phyloP scores from a whole-genome alignment of 1,140 invertebrate genomes.

The Heliconius congener region DNA sequence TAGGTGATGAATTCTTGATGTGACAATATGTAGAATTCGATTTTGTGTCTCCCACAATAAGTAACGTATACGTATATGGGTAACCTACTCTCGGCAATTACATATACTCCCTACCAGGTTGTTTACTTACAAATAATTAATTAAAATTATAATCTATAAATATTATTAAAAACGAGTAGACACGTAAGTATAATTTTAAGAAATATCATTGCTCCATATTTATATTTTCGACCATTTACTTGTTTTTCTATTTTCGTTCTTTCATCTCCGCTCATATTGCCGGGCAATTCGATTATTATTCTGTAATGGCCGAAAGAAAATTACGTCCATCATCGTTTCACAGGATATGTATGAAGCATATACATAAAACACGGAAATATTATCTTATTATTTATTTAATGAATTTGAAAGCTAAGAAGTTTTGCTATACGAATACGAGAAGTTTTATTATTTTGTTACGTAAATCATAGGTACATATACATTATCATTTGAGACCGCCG shows the following conservation, averaged over 20 bases:
- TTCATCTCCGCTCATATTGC: neutral
- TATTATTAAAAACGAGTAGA: neutral
- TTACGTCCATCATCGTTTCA: neutral
- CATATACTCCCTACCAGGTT: no score
- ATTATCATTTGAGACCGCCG: no score
- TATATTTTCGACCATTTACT: neutral
- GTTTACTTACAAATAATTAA: no score
- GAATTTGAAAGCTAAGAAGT: neutral
- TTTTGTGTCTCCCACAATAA: no score
- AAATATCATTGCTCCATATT: neutral
- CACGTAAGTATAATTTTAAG: no score
- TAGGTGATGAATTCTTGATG: no score
- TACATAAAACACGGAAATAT: neutral
- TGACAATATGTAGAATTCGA: no score
- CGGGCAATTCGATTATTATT: neutral
- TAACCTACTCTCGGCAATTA: no score
- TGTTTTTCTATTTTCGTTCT: neutral
- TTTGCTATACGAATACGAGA: no score
- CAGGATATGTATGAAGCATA: neutral
- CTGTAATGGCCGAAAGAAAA: neutral
- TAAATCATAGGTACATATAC: no score
- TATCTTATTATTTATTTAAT: neutral
- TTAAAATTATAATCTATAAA: neutral
- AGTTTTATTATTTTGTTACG: no score
- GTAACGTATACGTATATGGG: no score